Conservation (phyloP, 2,797 vertebrate species). For the Morelia viridis region DNA sequence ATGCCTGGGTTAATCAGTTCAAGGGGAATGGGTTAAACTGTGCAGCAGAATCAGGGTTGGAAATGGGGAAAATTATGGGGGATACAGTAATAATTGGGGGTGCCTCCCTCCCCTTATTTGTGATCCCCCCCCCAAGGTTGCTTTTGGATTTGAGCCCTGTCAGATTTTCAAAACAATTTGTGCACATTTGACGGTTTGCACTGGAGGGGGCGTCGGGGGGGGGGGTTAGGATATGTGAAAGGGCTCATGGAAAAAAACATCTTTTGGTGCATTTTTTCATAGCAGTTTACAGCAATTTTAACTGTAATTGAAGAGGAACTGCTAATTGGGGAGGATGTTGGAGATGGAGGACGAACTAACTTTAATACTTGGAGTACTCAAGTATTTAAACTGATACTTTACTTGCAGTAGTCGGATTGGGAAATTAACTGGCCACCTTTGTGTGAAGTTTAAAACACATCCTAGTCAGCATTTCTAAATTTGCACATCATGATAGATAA, state of each 20-base stretch:
- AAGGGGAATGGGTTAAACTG: neutral
- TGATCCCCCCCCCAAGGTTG: no score
- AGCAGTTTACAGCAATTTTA: neutral
- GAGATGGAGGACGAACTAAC: neutral
- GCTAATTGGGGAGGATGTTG: neutral
- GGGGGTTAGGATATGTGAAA: neutral
- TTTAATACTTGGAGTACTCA: neutral
- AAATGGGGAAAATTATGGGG: neutral
- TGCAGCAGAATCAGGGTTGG: no score
- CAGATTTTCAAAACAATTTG: neutral
- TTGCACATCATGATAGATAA: neutral
- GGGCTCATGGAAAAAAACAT: neutral
- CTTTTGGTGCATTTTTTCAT: no score
- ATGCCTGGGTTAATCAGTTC: neutral
- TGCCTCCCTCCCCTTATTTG: neutral
- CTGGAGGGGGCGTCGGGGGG: neutral
- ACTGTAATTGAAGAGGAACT: neutral
- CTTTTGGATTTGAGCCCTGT: neutral
- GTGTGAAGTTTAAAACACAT: neutral
- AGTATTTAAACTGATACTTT: neutral
- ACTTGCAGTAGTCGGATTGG: neutral
- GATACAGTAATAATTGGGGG: neutral
- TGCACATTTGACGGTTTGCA: neutral
- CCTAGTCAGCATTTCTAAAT: neutral
- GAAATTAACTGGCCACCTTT: neutral